Percentiles rank a stretch among this genome's conserved stretches.
These are phyloP conservation scores for Diplolepis rosae DNA, from an alignment of 2,888 invertebrate species.

Conservation along the genomic window DNA sequence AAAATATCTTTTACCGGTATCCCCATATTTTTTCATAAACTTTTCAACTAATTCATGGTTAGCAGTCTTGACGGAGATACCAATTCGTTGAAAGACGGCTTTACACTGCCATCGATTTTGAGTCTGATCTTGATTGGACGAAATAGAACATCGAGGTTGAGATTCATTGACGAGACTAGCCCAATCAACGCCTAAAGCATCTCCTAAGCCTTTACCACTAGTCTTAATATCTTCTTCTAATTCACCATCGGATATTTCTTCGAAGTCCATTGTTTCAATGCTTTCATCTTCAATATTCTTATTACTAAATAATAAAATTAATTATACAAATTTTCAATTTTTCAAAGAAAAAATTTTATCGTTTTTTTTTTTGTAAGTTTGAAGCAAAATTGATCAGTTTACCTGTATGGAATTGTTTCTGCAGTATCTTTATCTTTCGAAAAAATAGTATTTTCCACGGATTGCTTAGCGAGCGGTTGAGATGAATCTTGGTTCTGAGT, in stretches of 20 bases:
- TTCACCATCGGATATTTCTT: constrained; percentile 93
- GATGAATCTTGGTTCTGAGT: constrained; percentile 61
- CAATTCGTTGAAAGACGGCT: constrained; percentile 86
- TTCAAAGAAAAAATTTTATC: constrained; percentile 1
- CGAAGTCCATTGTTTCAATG: constrained; percentile 86
- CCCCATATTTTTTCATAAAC: constrained; percentile 64
- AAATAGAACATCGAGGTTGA: constrained; percentile 72
- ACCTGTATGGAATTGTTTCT: constrained; percentile 51
- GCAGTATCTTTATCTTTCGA: constrained; percentile 58
- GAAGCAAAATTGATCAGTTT: constrained; percentile 3
- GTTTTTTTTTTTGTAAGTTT: not conserved
- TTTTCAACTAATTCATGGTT: constrained; percentile 79
- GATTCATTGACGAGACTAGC: constrained; percentile 90
- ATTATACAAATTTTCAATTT: constrained; percentile 14
- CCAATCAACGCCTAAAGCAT: constrained; percentile 97
- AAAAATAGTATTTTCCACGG: constrained; percentile 62
- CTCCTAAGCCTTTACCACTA: constrained; percentile 84
- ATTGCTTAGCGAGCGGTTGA: constrained; percentile 61
- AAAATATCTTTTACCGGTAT: constrained; percentile 40
- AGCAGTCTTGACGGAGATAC: constrained; percentile 86
- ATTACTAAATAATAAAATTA: constrained; percentile 60
- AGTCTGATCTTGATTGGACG: constrained; percentile 76
- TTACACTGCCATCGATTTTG: constrained; percentile 88
- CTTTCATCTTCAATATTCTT: constrained; percentile 81
- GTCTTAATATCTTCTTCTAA: constrained; percentile 84